These are phyloP conservation scores for Psix sp. DNA, from an alignment of 1,140 invertebrate genomes.

Conservation along the genomic window DNA sequence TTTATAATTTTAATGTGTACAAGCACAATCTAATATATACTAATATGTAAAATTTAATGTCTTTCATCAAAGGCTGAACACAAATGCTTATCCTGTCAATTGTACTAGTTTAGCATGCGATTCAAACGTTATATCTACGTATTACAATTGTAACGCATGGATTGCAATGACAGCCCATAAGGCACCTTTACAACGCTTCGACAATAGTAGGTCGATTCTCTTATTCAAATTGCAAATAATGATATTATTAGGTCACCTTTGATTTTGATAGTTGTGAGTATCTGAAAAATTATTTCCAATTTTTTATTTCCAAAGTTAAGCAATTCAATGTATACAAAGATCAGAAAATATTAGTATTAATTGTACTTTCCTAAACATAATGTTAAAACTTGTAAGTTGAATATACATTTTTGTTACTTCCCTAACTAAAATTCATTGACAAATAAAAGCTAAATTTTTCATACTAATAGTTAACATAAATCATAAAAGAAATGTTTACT, in stretches of 20 bases:
- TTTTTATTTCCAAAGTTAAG: too few species aligned
- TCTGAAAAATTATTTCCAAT: too few species aligned
- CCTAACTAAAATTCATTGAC: too few species aligned
- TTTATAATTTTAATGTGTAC: conserved; percentile 18
- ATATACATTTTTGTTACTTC: too few species aligned
- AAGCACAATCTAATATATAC: conserved; percentile 22
- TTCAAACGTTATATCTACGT: conserved; percentile 47
- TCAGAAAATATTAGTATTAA: too few species aligned
- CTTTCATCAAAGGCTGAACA: conserved; percentile 17
- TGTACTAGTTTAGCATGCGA: conserved; percentile 46
- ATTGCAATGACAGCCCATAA: conserved; percentile 47
- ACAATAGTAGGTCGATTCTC: conserved; percentile 43
- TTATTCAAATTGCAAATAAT: conserved; percentile 41
- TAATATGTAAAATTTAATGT: conserved; percentile 40
- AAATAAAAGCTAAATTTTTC: too few species aligned
- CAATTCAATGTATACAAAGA: too few species aligned
- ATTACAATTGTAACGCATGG: conserved; percentile 44
- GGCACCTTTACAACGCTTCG: conserved; percentile 32
- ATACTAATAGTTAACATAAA: too few species aligned
- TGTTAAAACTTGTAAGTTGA: too few species aligned
- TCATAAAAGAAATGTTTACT: too few species aligned
- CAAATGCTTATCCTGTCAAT: conserved; percentile 53
- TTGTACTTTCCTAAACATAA: too few species aligned
- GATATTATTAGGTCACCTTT: conserved; percentile 32
- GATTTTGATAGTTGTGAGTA: not conserved